phyloP scores from a whole-genome alignment of 2,888 invertebrate species.

The Esperia sulphurella region DNA sequence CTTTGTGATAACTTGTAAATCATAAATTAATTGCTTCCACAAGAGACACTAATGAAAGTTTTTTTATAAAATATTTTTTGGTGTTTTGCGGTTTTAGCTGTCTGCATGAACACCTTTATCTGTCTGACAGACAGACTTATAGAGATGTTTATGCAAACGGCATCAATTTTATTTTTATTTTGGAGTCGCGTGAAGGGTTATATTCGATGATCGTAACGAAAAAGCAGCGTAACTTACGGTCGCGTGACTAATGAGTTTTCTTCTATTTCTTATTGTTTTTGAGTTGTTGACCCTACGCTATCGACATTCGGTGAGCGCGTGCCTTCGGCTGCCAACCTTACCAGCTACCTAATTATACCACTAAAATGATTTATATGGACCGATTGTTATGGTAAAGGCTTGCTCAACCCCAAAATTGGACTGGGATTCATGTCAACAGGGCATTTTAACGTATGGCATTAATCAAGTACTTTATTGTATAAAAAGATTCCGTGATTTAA shows the following conservation, averaged over 20 bases:
- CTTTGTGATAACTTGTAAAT: too few species aligned
- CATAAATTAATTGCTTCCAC: too few species aligned
- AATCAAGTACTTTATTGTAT: neutral
- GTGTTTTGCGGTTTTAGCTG: too few species aligned
- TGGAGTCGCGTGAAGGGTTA: conserved; percentile 13
- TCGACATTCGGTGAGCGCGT: conserved; percentile 52
- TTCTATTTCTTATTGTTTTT: conserved; percentile 74
- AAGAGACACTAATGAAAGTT: too few species aligned
- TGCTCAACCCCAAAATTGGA: conserved; percentile 42
- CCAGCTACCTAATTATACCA: conserved; percentile 49
- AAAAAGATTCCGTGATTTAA: neutral
- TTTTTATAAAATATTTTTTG: too few species aligned
- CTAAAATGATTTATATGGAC: conserved; percentile 59
- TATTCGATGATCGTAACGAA: conserved; percentile 33
- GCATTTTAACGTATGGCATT: conserved; percentile 34
- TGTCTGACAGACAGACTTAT: too few species aligned
- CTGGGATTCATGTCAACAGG: conserved; percentile 48
- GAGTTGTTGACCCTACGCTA: conserved; percentile 66
- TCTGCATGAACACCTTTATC: too few species aligned
- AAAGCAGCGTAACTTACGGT: conserved; percentile 34
- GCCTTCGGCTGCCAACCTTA: conserved; percentile 21
- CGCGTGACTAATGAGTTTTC: conserved; percentile 73
- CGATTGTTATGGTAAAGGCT: conserved; percentile 41
- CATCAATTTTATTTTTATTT: neutral
- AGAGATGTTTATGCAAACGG: too few species aligned